Evolutionary conservation across 2,113 vertebrate species (phyloP), one percentile per base, ranked within the genome.

Genomic region (Caretta caretta): DNA sequence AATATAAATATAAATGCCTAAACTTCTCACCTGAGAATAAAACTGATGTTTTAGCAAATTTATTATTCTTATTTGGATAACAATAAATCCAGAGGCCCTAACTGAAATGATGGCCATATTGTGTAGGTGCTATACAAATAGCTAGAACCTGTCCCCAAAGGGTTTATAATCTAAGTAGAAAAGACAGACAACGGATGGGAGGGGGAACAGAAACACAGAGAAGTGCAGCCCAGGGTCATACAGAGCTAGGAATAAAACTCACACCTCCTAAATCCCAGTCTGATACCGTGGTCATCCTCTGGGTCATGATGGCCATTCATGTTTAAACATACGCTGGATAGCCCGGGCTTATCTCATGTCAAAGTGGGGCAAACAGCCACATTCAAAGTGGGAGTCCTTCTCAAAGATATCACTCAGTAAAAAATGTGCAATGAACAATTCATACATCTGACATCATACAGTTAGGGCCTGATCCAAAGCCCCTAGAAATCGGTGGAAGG

Each of bases 351-450:
- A 76, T 76, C 57, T 91, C 51, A 2, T 59, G 14, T 59, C 51
- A 24, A 4, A 31, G n/a, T 38, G 24, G 48, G 86, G 83, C 78
- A 48, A 27, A 53, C 1, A 84, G 80, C 51, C 29, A 25, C 75
- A 49, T 84, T 49, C 85, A 75, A 85, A 16, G 38, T 2, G 6
- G 48, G 59, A 78, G 9, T 78, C 17, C 16, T 78, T 56, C 25
- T 76, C 82, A 38, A 20, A 6, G 13, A 22, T 65, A 3, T 31
- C 51, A 19, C 17, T 53, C 12, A 62, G 27, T 27, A 42, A 24
- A 65, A 82, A 38, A 24, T n/a, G 2, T 1, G 10, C 51, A 2
- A 13, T 4, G 56, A 29, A 54, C 25, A 0, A 0, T 12, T 35
- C 24, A 13, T 54, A 76, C 29, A 42, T 16, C 54, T 35, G 19